Evolutionary conservation across 2,113 vertebrate species (phyloP), one percentile per base, ranked within the genome.

Genomic region (Phrynocephalus versicolor): DNA sequence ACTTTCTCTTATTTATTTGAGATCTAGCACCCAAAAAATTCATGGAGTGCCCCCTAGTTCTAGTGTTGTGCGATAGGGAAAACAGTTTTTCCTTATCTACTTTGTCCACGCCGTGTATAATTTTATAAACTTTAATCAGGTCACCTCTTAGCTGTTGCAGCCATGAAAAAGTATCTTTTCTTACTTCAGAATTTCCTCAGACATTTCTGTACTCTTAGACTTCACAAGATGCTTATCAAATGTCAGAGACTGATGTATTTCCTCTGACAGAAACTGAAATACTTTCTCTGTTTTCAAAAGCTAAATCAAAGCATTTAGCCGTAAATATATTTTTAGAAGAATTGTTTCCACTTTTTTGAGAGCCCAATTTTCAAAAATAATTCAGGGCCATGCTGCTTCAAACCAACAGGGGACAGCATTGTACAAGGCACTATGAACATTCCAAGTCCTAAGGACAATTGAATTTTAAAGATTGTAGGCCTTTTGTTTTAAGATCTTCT

Each of bases 391-490:
- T 51, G 45, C 45, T 51, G 45, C 74, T 27, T 19, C 23, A 0
- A 72, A 90, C 89, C 94, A 94, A 85, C 88, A 10, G 94, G 88
- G 90, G 94, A 94, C 94, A 92, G 90, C 45, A 89, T 92, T 91
- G 88, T 72, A 88, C 76, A 89, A 92, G 82, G 65, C 3, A 19
- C 70, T 18, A 15, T 71, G 5, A 45, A 72, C 10, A 41, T 4
- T 6, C 37, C 3, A 15, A 71, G 23, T 39, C 3, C 37, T 80
- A n/a, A n/a, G n/a, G n/a, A 6, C 35, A 51, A 45, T 45, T 80
- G 41, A 23, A 14, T 73, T 9, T 45, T 45, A 12, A 51, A 37
- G 2, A 30, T 35, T 57, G 30, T 51, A 57, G 57, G n/a, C n/a
- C 18, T 55, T 67, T 67, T 65, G 62, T 25, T 30, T 77, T 78